Conservation (phyloP, 2,888 invertebrate genomes). For the Bombylius discolor region DNA sequence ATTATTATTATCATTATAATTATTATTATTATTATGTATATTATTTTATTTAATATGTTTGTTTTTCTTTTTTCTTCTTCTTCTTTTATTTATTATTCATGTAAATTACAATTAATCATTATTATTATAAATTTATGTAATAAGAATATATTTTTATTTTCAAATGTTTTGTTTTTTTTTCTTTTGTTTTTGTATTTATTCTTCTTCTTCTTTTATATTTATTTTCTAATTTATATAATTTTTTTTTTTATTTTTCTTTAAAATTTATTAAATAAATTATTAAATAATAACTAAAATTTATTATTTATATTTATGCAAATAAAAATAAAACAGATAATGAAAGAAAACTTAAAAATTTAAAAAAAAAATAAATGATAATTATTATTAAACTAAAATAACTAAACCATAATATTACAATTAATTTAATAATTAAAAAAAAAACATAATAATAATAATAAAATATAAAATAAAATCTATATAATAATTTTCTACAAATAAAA, state of each 20-base stretch:
- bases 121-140: conserved; percentile 4
- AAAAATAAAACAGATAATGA: background rate
- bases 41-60: conserved; percentile 9
- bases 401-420: conserved; percentile 2
- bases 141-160: conserved; percentile 11
- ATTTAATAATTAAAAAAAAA: conserved; percentile 4
- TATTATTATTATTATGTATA: conserved; percentile 2
- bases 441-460: background rate
- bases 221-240: background rate
- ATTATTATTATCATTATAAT: background rate
- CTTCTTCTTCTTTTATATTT: background rate
- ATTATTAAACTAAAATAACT: no score
- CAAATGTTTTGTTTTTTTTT: background rate
- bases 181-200: background rate
- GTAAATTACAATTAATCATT: conserved; percentile 11
- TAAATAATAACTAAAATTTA: conserved; percentile 5
- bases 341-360: background rate
- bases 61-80: conserved; percentile 1
- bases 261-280: conserved; percentile 7
- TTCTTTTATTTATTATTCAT: conserved; percentile 4
- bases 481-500: background rate
- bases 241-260: background rate
- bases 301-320: background rate
- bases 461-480: background rate
- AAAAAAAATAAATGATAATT: no score